Evolutionary conservation across 2,888 invertebrate species (phyloP), one percentile per base, ranked within the genome.

Genomic region (Buathra laborator): DNA sequence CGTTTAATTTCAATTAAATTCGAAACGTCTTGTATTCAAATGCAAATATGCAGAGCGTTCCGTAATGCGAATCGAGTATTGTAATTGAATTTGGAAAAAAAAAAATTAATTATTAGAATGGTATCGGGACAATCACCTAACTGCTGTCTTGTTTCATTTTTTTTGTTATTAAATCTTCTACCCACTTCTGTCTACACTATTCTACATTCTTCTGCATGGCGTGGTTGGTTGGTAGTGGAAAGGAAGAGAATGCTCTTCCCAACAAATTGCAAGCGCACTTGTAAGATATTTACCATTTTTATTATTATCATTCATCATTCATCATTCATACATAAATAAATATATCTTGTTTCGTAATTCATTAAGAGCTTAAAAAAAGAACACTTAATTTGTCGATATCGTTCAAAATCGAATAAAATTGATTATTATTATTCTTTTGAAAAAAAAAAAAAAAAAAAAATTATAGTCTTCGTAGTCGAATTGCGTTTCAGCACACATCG

Each of bases 161-260:
- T 92, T 92, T 84, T 84, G 71, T 84, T 93, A 92, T 92, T 92
- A 93, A 93, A 92, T 90, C 92, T 93, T 93, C 93, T 93, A 93
- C 93, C 93, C 92, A 93, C 93, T 92, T 93, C 93, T 93, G 93
- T 93, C 93, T 93, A 93, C 93, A 93, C 93, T 93, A 92, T 93
- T 93, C 93, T 93, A 93, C 93, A 95, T 94, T 95, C 95, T 94
- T 93, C 95, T 95, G 95, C 95, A 95, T 95, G 95, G 95, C 94
- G 93, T 93, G 93, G 93, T 93, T 93, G 93, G 93, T 93, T 93
- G 93, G 93, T 95, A 95, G 95, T 95, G 95, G 95, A 94, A 95
- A 95, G 94, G 95, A 95, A 94, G 95, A 95, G 94, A 95, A 95
- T 95, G 95, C 95, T 95, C 95, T 95, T 94, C 95, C 95, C 95